Base-by-base conservation (phyloP, 2,113 vertebrate species). In the Aviceda subcristata region DNA sequence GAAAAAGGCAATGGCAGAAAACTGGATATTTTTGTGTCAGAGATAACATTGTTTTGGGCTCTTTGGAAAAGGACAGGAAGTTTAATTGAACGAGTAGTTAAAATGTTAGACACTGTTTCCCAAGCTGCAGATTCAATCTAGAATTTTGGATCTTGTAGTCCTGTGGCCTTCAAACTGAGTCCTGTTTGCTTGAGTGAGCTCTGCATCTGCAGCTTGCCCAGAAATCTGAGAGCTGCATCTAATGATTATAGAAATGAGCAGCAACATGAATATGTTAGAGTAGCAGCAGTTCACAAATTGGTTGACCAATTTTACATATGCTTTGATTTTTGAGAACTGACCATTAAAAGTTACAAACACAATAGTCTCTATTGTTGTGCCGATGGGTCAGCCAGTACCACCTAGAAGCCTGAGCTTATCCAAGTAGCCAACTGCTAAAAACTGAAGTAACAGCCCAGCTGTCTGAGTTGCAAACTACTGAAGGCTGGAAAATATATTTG, bases 131-230 rank as follows among this genome's bases (percentile, higher is more conserved):
- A 46, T 63, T 77, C 86, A 34, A 38, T 63, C 11, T 48, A n/a
- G 56, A 79, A 39, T 60, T 92, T 66, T 92, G 46, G 36, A 6
- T n/a, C n/a, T 13, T 30, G 18, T 86, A 20, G 50, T 72, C 90
- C 46, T 41, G 32, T 76, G 63, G 51, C 48, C 34, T 73, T 96
- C 20, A 39, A 64, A 15, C 5, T 43, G 29, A 64, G 26, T 56
- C 23, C 19, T 0, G 0, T 87, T 94, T 72, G 14, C 51, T 55
- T 24, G n/a, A 91, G 30, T 0, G 0, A 77, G 29, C 55, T 82
- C 53, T 72, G 29, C 23, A 32, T 79, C 32, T 94, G 36, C 45
- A 66, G 24, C 1, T 0, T 15, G 12, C 27, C 17, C 34, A 71
- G 45, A 57, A 84, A 66, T 57, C 36, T 62, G 10, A 41, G 63